These are phyloP conservation scores for Proterorhinus semilunaris DNA, from an alignment of 2,113 vertebrate genomes.

Conservation along the genomic window DNA sequence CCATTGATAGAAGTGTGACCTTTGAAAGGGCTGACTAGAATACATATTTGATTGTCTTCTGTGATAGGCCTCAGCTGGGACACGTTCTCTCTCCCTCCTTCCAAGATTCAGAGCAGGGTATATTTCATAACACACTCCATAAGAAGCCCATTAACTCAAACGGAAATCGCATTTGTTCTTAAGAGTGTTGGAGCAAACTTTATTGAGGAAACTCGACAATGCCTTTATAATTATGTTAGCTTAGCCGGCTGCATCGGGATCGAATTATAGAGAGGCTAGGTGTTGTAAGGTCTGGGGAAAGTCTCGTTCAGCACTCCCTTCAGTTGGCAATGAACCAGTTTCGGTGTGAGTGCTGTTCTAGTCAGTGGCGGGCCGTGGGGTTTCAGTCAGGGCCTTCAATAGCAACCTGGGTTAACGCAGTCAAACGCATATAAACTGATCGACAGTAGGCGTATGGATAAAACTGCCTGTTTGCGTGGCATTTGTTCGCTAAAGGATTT, in stretches of 20 bases:
- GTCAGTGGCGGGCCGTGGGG: no score
- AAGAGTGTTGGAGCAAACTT: slow-evolving; percentile 2
- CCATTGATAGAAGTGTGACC: slow-evolving; percentile 71
- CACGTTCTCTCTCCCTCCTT: slow-evolving; percentile 25
- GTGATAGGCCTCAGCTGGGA: slow-evolving; percentile 55
- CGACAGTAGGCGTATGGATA: no score
- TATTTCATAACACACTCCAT: slow-evolving; percentile 21
- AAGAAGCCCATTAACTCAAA: not conserved
- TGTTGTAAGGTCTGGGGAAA: slow-evolving; percentile 22
- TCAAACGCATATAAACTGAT: no score
- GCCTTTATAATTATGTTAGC: slow-evolving; percentile 10
- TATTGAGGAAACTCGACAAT: slow-evolving; percentile 1
- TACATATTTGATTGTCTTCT: slow-evolving; percentile 65
- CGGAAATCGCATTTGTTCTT: slow-evolving; percentile 1
- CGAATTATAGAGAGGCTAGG: slow-evolving; percentile 10
- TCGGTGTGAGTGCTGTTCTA: slow-evolving; percentile 31
- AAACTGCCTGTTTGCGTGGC: no score
- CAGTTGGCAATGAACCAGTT: slow-evolving; percentile 32
- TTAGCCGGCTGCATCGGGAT: not conserved
- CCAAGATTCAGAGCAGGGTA: slow-evolving; percentile 15
- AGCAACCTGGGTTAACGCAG: no score
- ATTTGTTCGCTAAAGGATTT: no score
- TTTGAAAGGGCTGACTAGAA: slow-evolving; percentile 73
- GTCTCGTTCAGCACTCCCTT: slow-evolving; percentile 27
- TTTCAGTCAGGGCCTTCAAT: no score